phyloP scores from a whole-genome alignment of 2,888 invertebrate genomes.

The Latheticus oryzae region DNA sequence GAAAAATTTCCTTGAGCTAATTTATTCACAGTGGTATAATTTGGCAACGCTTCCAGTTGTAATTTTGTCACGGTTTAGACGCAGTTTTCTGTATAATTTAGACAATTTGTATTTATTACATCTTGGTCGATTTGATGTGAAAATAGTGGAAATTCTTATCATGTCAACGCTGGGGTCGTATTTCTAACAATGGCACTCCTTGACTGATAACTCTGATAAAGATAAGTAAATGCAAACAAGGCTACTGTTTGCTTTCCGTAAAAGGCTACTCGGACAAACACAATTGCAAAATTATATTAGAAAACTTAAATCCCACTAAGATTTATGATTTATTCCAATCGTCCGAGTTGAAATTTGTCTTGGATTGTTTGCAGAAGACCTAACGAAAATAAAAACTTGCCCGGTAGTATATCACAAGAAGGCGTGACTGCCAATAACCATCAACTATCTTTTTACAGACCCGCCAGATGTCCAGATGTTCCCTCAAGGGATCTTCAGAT shows the following conservation, averaged over 20 bases:
- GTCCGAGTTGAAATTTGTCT: constrained; percentile 13
- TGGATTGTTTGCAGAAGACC: constrained; percentile 2
- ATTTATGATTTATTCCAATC: constrained; percentile 26
- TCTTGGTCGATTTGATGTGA: background rate
- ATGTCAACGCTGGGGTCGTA: constrained; percentile 1
- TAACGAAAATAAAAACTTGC: constrained; percentile 1
- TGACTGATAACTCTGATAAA: constrained; percentile 41
- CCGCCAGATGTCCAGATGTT: constrained; percentile 39
- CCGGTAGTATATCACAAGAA: constrained; percentile 21
- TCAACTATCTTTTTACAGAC: constrained; percentile 30
- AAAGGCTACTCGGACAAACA: constrained; percentile 32
- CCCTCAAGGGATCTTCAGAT: constrained; percentile 34
- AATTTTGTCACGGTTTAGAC: constrained; percentile 3
- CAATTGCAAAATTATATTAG: constrained; percentile 27
- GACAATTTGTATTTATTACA: background rate
- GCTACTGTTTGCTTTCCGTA: constrained; percentile 35
- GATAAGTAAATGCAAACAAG: constrained; percentile 43
- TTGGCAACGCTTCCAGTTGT: constrained; percentile 13
- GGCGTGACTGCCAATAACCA: constrained; percentile 36
- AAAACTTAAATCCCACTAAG: constrained; percentile 27
- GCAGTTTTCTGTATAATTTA: background rate
- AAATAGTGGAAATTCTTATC: constrained; percentile 6
- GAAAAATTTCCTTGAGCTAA: constrained; percentile 7
- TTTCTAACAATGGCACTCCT: constrained; percentile 39
- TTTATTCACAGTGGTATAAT: constrained; percentile 2